Conservation (phyloP, 2,888 invertebrate genomes). For the Busseola fusca region DNA sequence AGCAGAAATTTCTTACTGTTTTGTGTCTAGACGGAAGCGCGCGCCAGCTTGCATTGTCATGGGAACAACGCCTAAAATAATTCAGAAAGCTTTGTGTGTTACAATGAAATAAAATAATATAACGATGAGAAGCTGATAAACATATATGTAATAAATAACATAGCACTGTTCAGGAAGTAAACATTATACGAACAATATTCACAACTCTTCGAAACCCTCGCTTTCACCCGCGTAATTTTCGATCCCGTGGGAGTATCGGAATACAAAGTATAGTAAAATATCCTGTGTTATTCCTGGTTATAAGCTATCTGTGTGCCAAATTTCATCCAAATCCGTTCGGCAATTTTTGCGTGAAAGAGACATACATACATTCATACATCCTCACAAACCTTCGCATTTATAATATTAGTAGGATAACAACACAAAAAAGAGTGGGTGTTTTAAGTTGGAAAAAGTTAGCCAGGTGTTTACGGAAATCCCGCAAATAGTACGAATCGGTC, state of each 20-base stretch:
- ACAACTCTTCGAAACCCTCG: too few species aligned
- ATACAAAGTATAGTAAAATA: too few species aligned
- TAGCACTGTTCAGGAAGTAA: slow-evolving; percentile 52
- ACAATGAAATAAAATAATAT: slow-evolving; percentile 36
- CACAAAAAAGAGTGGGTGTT: not conserved
- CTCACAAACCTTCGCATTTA: too few species aligned
- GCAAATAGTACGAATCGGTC: slow-evolving; percentile 16
- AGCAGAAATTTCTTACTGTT: not conserved
- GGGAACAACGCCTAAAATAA: slow-evolving; percentile 22
- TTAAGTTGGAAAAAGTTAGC: slow-evolving; percentile 1
- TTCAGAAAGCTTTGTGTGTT: slow-evolving; percentile 35
- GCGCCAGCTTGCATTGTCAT: slow-evolving; percentile 14
- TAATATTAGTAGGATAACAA: too few species aligned
- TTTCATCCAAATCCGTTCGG: too few species aligned
- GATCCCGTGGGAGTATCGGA: too few species aligned
- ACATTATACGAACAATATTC: slow-evolving; percentile 3
- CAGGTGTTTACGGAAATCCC: slow-evolving; percentile 11
- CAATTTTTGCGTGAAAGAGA: too few species aligned
- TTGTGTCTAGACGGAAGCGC: not conserved
- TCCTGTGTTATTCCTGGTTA: too few species aligned
- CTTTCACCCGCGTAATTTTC: too few species aligned
- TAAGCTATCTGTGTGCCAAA: too few species aligned
- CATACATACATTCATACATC: too few species aligned
- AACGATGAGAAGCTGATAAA: slow-evolving; percentile 47
- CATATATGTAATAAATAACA: slow-evolving; percentile 43